These are phyloP conservation scores for Hiodon tergisus DNA, from an alignment of 2,113 vertebrate genomes.

Conservation along the genomic window DNA sequence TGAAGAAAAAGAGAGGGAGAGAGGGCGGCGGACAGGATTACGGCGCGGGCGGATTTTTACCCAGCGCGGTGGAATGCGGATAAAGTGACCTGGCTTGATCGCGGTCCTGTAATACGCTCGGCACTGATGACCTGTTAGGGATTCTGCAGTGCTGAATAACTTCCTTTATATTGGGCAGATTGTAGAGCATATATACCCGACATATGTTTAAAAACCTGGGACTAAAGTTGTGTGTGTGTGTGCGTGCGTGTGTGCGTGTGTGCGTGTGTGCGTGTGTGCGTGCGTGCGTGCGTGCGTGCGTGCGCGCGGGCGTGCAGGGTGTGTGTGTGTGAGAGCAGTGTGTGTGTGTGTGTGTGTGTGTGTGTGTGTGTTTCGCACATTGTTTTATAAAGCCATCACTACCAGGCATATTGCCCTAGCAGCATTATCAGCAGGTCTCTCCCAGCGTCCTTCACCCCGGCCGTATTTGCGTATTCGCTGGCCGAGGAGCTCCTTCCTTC, in stretches of 20 bases:
- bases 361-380: no score
- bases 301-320: not conserved
- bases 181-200: no score
- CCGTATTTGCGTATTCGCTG: not conserved
- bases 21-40: not conserved
- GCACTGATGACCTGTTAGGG: not conserved
- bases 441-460: no score
- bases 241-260: no score
- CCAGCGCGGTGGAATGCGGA: constrained; percentile 1
- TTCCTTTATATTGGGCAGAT: not conserved
- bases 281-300: not conserved
- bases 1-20: not conserved
- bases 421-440: no score
- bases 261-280: not conserved
- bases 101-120: not conserved
- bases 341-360: no score
- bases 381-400: no score
- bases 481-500: constrained; percentile 21
- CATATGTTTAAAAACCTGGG: no score
- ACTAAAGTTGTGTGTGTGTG: no score
- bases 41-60: not conserved
- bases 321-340: no score
- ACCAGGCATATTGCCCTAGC: no score
- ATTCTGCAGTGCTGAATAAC: not conserved
- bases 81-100: not conserved